A percentile compares a stretch with the other conserved stretches of the same genome.
These are phyloP conservation scores for Apantesis nais DNA, from an alignment of 2,888 invertebrate species.

Conservation along the genomic window DNA sequence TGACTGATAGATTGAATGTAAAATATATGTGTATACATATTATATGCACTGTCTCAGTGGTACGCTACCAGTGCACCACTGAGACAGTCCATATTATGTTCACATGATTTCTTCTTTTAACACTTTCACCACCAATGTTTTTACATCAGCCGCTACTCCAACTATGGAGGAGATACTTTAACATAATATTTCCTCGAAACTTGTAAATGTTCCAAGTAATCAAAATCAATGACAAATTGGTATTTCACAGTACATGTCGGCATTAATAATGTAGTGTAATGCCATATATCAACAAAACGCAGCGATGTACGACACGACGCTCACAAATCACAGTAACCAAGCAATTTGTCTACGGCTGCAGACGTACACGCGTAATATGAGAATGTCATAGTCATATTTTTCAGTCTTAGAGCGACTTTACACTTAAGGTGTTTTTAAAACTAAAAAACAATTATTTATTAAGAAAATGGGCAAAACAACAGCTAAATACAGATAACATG, in stretches of 20 bases:
- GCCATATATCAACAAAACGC: slow-evolving; percentile 41
- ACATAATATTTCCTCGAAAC: neutral
- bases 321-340: slow-evolving; percentile 46
- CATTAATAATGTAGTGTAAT: slow-evolving; percentile 44
- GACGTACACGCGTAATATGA: slow-evolving; percentile 32
- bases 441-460: neutral
- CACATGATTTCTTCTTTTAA: too few relatives aligned
- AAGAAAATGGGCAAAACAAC: neutral
- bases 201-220: slow-evolving; percentile 21
- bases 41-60: too few relatives aligned
- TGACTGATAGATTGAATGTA: too few relatives aligned
- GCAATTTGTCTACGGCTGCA: slow-evolving; percentile 44
- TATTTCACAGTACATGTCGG: slow-evolving; percentile 26
- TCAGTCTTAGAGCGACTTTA: slow-evolving; percentile 27
- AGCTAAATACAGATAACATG: neutral
- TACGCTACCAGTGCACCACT: too few relatives aligned
- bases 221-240: slow-evolving; percentile 19
- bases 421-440: slow-evolving; percentile 10
- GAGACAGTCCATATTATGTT: too few relatives aligned
- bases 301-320: slow-evolving; percentile 35
- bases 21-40: too few relatives aligned
- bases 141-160: neutral
- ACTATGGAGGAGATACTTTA: neutral
- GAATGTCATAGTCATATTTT: slow-evolving; percentile 38
- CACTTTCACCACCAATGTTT: neutral